A percentile compares a stretch with the other conserved stretches of the same genome.
Evolutionary conservation across 2,888 invertebrate genomes (phyloP).

Genomic region (Drosophila flavopinicola): DNA sequence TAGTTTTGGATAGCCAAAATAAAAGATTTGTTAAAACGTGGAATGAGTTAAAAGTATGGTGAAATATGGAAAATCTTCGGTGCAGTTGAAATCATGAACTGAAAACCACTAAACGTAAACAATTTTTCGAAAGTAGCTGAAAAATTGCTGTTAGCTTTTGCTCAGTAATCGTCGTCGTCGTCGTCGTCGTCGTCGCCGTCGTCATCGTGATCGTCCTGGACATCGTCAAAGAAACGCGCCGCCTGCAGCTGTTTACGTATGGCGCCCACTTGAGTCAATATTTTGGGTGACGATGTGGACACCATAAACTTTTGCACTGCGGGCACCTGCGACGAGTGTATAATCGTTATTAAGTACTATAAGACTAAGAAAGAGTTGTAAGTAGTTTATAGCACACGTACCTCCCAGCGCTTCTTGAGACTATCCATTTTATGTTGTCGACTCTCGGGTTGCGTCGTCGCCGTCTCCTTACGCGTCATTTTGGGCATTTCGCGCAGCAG

Average conservation of each 20-base stretch:
- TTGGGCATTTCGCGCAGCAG: constrained; percentile 86
- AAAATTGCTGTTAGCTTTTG: constrained; percentile 37
- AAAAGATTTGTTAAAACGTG: constrained; percentile 3
- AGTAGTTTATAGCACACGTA: constrained; percentile 58
- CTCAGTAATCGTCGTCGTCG: constrained; percentile 51
- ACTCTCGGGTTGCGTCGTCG: constrained; percentile 24
- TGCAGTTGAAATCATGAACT: constrained; percentile 10
- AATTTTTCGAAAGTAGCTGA: constrained; percentile 24
- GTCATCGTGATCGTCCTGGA: constrained; percentile 26
- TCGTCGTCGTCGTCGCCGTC: constrained; percentile 16
- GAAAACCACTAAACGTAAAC: constrained; percentile 23
- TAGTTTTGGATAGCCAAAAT: constrained; percentile 13
- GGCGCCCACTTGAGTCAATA: constrained; percentile 89
- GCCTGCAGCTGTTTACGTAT: constrained; percentile 88
- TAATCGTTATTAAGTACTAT: no score
- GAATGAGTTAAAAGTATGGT: constrained; percentile 7
- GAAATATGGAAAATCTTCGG: constrained; percentile 16
- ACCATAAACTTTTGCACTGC: constrained; percentile 86
- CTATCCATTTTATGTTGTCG: constrained; percentile 71
- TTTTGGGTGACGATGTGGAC: constrained; percentile 83
- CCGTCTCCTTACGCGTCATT: constrained; percentile 79
- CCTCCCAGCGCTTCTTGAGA: constrained; percentile 86
- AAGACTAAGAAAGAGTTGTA: neutral
- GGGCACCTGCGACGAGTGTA: constrained; percentile 85
- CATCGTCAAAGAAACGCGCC: constrained; percentile 85